Evolutionary conservation across 2,113 vertebrate species (phyloP).

Genomic region (Todiramphus saurophagus): DNA sequence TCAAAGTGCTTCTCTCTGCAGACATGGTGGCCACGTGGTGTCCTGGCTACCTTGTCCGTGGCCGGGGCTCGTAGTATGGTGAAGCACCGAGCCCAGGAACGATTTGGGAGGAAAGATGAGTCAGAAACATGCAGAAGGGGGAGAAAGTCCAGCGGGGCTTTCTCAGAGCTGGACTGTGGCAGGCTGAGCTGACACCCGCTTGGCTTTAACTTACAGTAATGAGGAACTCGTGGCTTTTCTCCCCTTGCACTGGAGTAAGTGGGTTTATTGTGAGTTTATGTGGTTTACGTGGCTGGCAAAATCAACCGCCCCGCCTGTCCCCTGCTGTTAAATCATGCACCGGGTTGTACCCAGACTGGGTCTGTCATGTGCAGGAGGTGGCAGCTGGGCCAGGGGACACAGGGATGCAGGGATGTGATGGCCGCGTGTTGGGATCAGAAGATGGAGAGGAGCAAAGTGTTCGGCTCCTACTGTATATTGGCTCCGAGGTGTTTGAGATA

Average conservation of each 20-base stretch:
- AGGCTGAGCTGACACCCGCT: not conserved
- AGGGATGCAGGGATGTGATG: accelerated
- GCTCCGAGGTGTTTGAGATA: not conserved
- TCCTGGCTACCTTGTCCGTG: not conserved
- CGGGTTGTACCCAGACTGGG: not conserved
- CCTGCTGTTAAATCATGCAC: accelerated
- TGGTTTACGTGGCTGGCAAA: not conserved
- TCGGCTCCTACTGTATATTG: accelerated
- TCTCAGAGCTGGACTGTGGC: not conserved
- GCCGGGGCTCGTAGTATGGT: accelerated
- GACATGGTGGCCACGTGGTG: not conserved
- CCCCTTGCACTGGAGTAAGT: not conserved
- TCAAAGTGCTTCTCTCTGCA: not conserved
- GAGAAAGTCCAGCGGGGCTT: not conserved
- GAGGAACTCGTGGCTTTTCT: not conserved
- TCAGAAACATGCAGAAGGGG: not conserved
- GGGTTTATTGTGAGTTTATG: not conserved
- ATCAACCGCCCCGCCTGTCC: not conserved
- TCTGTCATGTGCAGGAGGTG: not conserved
- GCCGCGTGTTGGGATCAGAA: not conserved
- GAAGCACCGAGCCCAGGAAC: accelerated
- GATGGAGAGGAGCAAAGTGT: accelerated
- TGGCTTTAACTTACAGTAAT: not conserved
- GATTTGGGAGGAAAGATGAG: not conserved
- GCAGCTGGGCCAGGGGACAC: accelerated